Base-by-base conservation (phyloP, 2,888 invertebrate species). In the Macaria liturata region DNA sequence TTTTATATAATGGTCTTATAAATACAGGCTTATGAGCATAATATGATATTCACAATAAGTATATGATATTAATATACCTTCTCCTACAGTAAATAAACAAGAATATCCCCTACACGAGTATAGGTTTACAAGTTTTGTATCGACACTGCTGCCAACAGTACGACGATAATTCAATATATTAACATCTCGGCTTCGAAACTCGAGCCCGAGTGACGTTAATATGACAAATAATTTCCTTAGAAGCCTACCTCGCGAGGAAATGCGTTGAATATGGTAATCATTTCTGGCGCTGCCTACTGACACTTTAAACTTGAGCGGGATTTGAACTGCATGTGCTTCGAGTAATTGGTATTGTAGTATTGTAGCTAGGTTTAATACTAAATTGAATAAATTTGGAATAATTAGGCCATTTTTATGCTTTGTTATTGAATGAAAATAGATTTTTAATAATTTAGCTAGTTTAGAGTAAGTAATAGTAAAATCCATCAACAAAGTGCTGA, bases 191-290 rank as follows among this genome's bases (percentile, higher is more conserved):
- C 78, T 76, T 79, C 74, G 82, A 81, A 86, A 84, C 81, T 83
- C 80, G 72, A 72, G 72, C 69, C 61, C 67, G 81, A 87, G 82
- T 88, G 89, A 90, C 89, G 84, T 89, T 89, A 89, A 89, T 89
- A 86, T 89, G 89, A 89, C 88, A 89, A 89, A 89, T 88, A 86
- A 88, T 88, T 88, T 86, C 84, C 84, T 81, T 73, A 74, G 76
- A 78, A 83, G 88, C 86, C 86, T 84, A 86, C 82, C 75, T 77
- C 73, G 52, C 59, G 71, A 71, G 81, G 81, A 80, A 84, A 86
- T 83, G 84, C 83, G 84, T 81, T 83, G 86, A 87, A 88, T 88
- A 89, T 88, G 89, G 80, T 85, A 89, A 89, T 88, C 80, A 81
- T 80, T 83, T 81, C 86, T 75, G 76, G 86, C 80, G 86, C 75